phyloP scores from a whole-genome alignment of 1,140 invertebrate genomes.

The Ephestia elutella region DNA sequence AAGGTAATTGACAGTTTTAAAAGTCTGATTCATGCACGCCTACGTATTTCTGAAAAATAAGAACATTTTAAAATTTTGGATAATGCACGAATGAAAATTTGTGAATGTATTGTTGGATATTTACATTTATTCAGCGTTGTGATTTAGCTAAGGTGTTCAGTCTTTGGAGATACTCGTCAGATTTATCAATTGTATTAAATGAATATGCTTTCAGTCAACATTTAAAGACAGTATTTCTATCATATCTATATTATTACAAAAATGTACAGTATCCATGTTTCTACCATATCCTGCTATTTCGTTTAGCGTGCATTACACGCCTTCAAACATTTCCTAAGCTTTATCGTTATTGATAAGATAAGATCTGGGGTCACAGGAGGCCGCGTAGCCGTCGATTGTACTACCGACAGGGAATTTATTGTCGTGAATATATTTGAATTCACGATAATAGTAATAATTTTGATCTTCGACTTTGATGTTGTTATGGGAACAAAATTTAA shows the following conservation, averaged over 20 bases:
- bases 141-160: no score
- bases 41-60: background rate
- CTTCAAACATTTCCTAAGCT: constrained; percentile 9
- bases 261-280: background rate
- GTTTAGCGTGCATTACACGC: constrained; percentile 3
- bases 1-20: constrained; percentile 2
- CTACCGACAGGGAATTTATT: constrained; percentile 19
- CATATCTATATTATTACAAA: no score
- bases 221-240: no score
- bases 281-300: background rate
- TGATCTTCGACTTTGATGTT: background rate
- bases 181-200: no score
- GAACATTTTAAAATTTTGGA: no score
- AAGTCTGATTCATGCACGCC: background rate
- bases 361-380: constrained; percentile 21
- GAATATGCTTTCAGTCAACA: no score
- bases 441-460: background rate
- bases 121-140: no score
- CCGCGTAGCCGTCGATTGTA: constrained; percentile 9
- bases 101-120: no score
- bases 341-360: constrained; percentile 31
- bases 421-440: constrained; percentile 5
- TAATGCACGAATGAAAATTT: no score
- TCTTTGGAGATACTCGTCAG: no score
- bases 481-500: background rate